Percentiles rank a stretch among this genome's conserved stretches.
These are phyloP conservation scores for Dendrolimus houi DNA, from an alignment of 2,888 invertebrate genomes.

Conservation along the genomic window DNA sequence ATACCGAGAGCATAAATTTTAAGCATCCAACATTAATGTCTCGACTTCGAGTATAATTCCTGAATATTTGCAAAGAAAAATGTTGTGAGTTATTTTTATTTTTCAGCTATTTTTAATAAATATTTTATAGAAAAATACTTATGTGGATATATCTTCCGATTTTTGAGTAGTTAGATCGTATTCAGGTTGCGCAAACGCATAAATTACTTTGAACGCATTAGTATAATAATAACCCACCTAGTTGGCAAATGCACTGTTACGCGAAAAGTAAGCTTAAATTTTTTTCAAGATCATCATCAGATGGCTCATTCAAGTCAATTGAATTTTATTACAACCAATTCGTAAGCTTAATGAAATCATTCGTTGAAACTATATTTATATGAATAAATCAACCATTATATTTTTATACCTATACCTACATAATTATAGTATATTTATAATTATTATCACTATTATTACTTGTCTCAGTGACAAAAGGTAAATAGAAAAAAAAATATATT, in stretches of 20 bases:
- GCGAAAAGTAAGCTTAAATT: slow-evolving; percentile 9
- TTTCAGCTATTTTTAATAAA: background rate
- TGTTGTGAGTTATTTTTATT: background rate
- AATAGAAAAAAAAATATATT: too few species aligned
- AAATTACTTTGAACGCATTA: slow-evolving; percentile 29
- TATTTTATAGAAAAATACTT: too few species aligned
- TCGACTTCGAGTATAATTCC: too few species aligned
- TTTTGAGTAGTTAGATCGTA: slow-evolving; percentile 7
- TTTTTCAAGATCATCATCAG: slow-evolving; percentile 26
- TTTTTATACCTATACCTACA: slow-evolving; percentile 4
- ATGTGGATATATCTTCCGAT: background rate
- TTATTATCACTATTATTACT: too few species aligned
- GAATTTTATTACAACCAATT: slow-evolving; percentile 4
- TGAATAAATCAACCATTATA: background rate
- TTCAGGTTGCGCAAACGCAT: slow-evolving; percentile 25
- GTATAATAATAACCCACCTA: slow-evolving; percentile 45
- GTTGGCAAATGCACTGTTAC: slow-evolving; percentile 30
- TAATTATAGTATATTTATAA: too few species aligned
- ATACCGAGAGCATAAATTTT: too few species aligned
- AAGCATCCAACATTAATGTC: too few species aligned
- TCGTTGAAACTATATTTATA: too few species aligned
- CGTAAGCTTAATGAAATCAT: background rate
- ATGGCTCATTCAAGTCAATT: slow-evolving; percentile 12
- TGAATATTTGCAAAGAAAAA: too few species aligned
- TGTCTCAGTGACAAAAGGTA: too few species aligned